Evolutionary conservation across 1,140 invertebrate species (phyloP).

Genomic region (Pseudachorutes palmiensis): DNA sequence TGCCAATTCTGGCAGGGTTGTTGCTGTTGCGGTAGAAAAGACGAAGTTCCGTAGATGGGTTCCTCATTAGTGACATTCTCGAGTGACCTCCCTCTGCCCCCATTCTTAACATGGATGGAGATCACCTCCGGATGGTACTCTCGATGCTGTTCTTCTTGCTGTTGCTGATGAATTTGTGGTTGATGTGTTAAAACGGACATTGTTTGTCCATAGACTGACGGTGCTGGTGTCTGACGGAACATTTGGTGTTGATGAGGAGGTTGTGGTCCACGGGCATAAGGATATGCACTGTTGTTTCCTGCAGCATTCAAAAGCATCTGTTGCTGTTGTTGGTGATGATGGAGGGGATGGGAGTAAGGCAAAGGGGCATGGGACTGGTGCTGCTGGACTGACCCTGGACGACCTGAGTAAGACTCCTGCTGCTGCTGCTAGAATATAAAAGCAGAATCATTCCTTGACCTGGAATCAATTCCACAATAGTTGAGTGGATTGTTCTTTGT

Average conservation of each 20-base stretch:
- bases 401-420: background rate
- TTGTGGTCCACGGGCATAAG: constrained; percentile 3
- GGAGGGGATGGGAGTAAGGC: constrained; percentile 19
- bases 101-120: constrained; percentile 45
- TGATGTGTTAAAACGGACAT: constrained; percentile 25
- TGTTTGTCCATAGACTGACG: background rate
- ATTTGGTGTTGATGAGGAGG: constrained; percentile 33
- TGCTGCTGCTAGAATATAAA: too few species aligned
- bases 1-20: constrained; percentile 18
- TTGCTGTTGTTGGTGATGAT: constrained; percentile 22
- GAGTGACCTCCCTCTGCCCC: constrained; percentile 38
- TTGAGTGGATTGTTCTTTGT: too few species aligned
- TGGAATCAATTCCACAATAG: background rate
- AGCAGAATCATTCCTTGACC: background rate
- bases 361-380: background rate
- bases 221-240: constrained; percentile 22
- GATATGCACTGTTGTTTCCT: background rate
- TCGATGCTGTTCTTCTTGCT: background rate
- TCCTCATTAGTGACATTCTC: constrained; percentile 37
- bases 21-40: constrained; percentile 31
- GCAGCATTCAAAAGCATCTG: constrained; percentile 3
- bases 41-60: constrained; percentile 41
- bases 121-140: constrained; percentile 44
- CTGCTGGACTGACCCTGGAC: background rate
- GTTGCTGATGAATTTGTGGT: constrained; percentile 33